These are phyloP conservation scores for Dendrolimus pini DNA, from an alignment of 2,888 invertebrate species.

Conservation along the genomic window DNA sequence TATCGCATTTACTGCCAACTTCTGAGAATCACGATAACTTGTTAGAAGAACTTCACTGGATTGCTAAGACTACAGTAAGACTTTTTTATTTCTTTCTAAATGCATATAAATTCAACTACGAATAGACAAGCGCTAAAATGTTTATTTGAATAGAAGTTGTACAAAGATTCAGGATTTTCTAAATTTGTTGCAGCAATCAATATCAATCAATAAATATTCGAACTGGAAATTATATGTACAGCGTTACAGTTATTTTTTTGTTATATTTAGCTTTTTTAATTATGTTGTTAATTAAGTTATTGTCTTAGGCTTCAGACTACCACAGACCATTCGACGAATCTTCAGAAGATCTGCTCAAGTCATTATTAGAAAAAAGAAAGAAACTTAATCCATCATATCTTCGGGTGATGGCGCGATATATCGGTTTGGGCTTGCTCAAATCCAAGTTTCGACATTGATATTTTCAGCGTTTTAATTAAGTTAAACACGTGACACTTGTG, in stretches of 20 bases:
- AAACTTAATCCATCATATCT: constrained; percentile 61
- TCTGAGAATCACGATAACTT: constrained; percentile 42
- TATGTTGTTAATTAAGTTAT: neutral
- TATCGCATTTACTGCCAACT: constrained; percentile 41
- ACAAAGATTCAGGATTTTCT: too few relatives aligned
- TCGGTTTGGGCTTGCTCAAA: constrained; percentile 57
- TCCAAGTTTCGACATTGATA: constrained; percentile 1
- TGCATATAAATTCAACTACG: neutral
- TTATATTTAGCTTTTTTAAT: too few relatives aligned
- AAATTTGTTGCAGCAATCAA: too few relatives aligned
- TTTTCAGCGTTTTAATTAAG: too few relatives aligned
- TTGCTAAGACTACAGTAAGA: constrained; percentile 66
- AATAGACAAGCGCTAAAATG: too few relatives aligned
- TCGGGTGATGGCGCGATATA: constrained; percentile 66
- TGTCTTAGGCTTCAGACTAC: constrained; percentile 54
- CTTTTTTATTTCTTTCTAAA: constrained; percentile 12
- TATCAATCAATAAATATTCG: too few relatives aligned
- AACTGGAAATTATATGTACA: too few relatives aligned
- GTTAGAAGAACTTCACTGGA: constrained; percentile 60
- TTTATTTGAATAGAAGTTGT: too few relatives aligned
- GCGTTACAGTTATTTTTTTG: too few relatives aligned
- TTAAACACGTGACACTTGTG: too few relatives aligned
- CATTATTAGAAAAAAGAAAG: constrained; percentile 52
- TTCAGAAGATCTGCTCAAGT: constrained; percentile 48
- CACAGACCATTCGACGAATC: constrained; percentile 53